Percentiles rank a stretch among this genome's conserved stretches.
Evolutionary conservation across 2,888 invertebrate genomes (phyloP).

Genomic region (Smittia aterrima): DNA sequence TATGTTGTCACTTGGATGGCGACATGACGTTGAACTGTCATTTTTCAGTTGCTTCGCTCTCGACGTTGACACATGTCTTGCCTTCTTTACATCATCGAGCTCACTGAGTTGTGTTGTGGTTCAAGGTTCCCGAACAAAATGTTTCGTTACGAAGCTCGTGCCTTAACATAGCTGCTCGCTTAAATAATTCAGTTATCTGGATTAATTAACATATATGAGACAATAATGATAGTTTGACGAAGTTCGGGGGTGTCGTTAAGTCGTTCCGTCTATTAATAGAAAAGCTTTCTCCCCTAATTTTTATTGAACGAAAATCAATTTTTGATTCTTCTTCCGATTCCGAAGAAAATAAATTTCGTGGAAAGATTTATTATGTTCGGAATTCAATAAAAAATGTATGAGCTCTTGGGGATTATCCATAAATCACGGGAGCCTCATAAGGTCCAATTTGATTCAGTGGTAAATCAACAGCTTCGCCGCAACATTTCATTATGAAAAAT

Average conservation of each 20-base stretch:
- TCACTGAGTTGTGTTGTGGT: neutral
- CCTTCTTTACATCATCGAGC: neutral
- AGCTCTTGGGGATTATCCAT: neutral
- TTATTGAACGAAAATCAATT: neutral
- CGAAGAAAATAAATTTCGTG: neutral
- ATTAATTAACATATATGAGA: neutral
- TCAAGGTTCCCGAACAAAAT: neutral
- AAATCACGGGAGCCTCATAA: neutral
- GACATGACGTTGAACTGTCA: neutral
- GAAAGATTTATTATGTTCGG: neutral
- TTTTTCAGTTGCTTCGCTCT: neutral
- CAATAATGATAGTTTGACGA: neutral
- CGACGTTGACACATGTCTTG: neutral
- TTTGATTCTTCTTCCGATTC: neutral
- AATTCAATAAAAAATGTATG: conserved; percentile 2
- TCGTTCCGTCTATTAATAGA: neutral
- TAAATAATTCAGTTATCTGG: neutral
- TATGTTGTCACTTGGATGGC: neutral
- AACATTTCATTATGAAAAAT: too few relatives aligned
- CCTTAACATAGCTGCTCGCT: neutral
- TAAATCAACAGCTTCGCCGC: too few relatives aligned
- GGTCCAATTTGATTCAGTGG: too few relatives aligned
- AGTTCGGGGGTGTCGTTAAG: too few relatives aligned
- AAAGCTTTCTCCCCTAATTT: neutral
- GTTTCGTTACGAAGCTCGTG: neutral